Evolutionary conservation across 2,888 invertebrate species (phyloP).

Genomic region (Hypomecis punctinalis): DNA sequence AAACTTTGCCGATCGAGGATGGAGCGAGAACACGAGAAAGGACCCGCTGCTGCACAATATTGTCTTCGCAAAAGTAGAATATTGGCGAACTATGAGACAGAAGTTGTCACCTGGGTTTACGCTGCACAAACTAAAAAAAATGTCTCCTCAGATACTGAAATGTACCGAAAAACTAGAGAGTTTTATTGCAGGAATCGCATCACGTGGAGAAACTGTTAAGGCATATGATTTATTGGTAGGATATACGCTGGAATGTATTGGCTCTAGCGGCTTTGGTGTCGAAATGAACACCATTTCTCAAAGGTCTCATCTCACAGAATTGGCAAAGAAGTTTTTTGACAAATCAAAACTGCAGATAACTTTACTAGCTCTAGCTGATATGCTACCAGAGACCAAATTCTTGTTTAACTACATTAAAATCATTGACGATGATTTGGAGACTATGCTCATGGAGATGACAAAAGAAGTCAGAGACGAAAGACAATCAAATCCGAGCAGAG

Average conservation of each 20-base stretch:
- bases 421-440: slow-evolving; percentile 31
- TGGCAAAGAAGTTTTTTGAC: slow-evolving; percentile 33
- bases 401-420: slow-evolving; percentile 29
- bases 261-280: slow-evolving; percentile 55
- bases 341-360: slow-evolving; percentile 24
- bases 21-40: slow-evolving; percentile 44
- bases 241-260: slow-evolving; percentile 54
- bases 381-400: slow-evolving; percentile 17
- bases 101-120: slow-evolving; percentile 53
- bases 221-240: slow-evolving; percentile 56
- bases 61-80: slow-evolving; percentile 55
- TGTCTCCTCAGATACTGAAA: slow-evolving; percentile 57
- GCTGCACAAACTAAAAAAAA: slow-evolving; percentile 54
- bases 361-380: slow-evolving; percentile 28
- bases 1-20: slow-evolving; percentile 51
- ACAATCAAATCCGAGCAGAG: slow-evolving; percentile 45
- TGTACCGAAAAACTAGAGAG: slow-evolving; percentile 40
- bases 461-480: slow-evolving; percentile 33
- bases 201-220: slow-evolving; percentile 9
- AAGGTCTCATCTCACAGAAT: slow-evolving; percentile 20
- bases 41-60: slow-evolving; percentile 57
- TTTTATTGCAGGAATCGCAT: background rate
- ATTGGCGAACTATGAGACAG: slow-evolving; percentile 45
- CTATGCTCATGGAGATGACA: slow-evolving; percentile 31
- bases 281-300: slow-evolving; percentile 31